Percentiles rank a stretch among this genome's conserved stretches.
Evolutionary conservation across 2,888 invertebrate genomes (phyloP).

Genomic region (Drosophila tripunctata): DNA sequence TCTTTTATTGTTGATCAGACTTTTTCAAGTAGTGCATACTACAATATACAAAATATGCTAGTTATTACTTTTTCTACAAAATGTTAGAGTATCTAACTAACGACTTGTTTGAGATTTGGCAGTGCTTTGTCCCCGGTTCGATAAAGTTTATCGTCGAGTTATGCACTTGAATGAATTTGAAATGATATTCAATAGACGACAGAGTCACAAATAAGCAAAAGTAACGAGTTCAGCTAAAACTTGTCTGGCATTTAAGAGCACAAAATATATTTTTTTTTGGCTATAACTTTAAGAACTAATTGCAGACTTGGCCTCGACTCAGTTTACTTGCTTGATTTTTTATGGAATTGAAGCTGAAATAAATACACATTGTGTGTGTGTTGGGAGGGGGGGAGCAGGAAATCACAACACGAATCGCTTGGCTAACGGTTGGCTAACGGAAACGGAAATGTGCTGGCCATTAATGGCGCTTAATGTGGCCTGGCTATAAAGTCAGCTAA

Average conservation of each 20-base stretch:
- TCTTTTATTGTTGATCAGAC: neutral
- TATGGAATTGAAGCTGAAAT: conserved; percentile 4
- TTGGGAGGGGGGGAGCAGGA: conserved; percentile 10
- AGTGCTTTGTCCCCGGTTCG: conserved; percentile 6
- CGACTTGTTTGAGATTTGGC: conserved; percentile 1
- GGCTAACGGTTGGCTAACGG: conserved; percentile 15
- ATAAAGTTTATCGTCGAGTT: conserved; percentile 68
- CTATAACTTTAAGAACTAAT: conserved; percentile 46
- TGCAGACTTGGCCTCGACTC: conserved; percentile 36
- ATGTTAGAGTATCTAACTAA: conserved; percentile 6
- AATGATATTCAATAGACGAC: conserved; percentile 53
- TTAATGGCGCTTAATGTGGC: conserved; percentile 71
- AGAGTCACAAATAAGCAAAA: conserved; percentile 9
- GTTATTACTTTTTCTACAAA: neutral
- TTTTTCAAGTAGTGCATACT: too few species aligned
- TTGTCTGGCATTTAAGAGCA: conserved; percentile 8
- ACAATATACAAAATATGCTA: too few species aligned
- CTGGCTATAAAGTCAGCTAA: conserved; percentile 64
- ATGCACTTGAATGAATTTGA: conserved; percentile 65
- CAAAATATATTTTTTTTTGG: neutral
- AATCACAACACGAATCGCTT: conserved; percentile 56
- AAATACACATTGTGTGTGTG: conserved; percentile 13
- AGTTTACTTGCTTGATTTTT: conserved; percentile 15
- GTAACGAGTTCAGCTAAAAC: neutral
- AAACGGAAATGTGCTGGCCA: conserved; percentile 58